Percentiles rank a stretch among this genome's conserved stretches.
Evolutionary conservation across 2,113 vertebrate genomes (phyloP).

Genomic region (Mastomys coucha): DNA sequence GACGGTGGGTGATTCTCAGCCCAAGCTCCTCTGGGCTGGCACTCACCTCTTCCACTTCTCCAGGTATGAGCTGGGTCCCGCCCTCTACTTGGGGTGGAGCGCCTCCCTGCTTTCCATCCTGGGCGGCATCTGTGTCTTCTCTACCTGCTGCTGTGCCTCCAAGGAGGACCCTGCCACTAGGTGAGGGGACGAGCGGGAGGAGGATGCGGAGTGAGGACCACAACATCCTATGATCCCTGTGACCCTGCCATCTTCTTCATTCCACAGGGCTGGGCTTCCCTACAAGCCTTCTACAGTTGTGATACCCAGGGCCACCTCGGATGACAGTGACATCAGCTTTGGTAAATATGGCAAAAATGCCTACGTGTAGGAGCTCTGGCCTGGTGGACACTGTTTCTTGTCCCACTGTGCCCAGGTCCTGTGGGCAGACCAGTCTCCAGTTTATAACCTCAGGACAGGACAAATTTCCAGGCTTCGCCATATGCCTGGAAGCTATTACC

Average conservation of each 20-base stretch:
- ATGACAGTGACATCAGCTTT: conserved; percentile 69
- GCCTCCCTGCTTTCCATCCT: conserved; percentile 90
- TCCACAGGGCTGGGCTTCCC: conserved; percentile 48
- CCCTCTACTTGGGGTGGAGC: conserved; percentile 94
- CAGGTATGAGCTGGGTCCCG: conserved; percentile 94
- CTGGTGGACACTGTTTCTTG: conserved; percentile 79
- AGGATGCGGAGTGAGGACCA: rapidly evolving
- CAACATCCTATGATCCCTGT: background rate
- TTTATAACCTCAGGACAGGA: background rate
- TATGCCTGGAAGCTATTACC: background rate
- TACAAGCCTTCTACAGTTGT: conserved; percentile 54
- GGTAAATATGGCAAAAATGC: conserved; percentile 85
- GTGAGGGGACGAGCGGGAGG: background rate
- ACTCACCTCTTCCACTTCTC: background rate
- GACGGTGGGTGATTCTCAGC: background rate
- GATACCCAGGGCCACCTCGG: background rate
- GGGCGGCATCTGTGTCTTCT: conserved; percentile 89
- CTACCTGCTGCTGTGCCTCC: conserved; percentile 81
- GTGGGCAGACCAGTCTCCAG: conserved; percentile 27
- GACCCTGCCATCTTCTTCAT: background rate
- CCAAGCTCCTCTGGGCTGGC: background rate
- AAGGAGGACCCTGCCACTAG: background rate
- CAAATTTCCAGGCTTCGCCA: conserved; percentile 80
- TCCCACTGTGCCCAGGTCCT: conserved; percentile 87
- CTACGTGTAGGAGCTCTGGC: conserved; percentile 79